These are phyloP conservation scores for Neodiprion lecontei DNA, from an alignment of 1,140 invertebrate genomes.

Conservation along the genomic window DNA sequence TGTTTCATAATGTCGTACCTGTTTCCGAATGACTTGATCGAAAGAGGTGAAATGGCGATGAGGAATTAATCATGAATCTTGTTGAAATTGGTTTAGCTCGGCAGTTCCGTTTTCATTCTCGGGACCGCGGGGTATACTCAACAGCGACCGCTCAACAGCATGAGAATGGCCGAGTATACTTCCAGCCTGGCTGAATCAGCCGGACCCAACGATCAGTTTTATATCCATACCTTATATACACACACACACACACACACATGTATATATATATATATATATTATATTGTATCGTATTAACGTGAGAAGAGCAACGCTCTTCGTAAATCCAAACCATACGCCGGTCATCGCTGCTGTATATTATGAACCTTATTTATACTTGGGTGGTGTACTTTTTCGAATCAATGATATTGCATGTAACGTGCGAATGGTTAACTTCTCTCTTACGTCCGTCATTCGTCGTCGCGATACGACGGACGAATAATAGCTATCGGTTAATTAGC, in stretches of 20 bases:
- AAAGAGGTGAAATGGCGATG: too few relatives aligned
- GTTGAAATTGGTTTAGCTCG: constrained; percentile 49
- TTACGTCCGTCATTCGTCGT: too few relatives aligned
- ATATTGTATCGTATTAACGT: not conserved
- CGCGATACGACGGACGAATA: too few relatives aligned
- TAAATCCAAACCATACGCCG: not conserved
- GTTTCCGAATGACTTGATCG: too few relatives aligned
- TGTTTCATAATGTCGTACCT: too few relatives aligned
- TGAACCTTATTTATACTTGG: too few relatives aligned
- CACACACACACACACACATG: constrained; percentile 2
- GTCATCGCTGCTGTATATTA: not conserved
- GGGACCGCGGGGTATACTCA: constrained; percentile 61
- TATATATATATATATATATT: constrained; percentile 13
- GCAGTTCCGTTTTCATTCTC: constrained; percentile 51
- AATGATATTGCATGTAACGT: too few relatives aligned
- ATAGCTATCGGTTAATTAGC: too few relatives aligned
- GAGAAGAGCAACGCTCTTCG: too few relatives aligned
- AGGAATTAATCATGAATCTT: not conserved
- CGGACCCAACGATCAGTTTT: constrained; percentile 27
- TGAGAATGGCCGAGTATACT: constrained; percentile 63
- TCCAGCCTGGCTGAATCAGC: constrained; percentile 59
- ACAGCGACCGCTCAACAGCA: constrained; percentile 61
- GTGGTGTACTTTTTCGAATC: too few relatives aligned
- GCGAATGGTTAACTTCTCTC: too few relatives aligned
- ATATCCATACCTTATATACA: not conserved